Conservation (phyloP, 2,888 invertebrate species). For the Spialia ferax region DNA sequence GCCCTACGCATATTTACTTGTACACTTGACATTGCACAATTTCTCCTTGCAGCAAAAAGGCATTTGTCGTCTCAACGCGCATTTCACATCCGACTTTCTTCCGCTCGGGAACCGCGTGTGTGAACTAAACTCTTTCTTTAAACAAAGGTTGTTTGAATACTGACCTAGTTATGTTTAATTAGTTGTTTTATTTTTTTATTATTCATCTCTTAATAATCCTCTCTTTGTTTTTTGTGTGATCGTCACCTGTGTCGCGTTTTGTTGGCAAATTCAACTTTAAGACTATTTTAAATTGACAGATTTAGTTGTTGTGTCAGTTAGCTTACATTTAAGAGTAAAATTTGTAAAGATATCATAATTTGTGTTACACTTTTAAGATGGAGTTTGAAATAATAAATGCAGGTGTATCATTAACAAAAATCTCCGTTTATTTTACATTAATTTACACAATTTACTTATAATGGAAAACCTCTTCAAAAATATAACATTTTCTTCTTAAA, state of each 20-base stretch:
- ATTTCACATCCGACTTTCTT: conserved; percentile 86
- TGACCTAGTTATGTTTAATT: conserved; percentile 34
- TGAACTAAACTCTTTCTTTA: conserved; percentile 47
- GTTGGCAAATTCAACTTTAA: too few species aligned
- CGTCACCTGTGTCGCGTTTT: conserved; percentile 4
- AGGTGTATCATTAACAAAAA: conserved; percentile 73
- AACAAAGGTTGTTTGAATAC: conserved; percentile 37
- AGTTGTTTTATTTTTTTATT: conserved; percentile 35
- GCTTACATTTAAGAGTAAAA: too few species aligned
- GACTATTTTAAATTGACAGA: too few species aligned
- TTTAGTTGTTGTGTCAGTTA: not conserved
- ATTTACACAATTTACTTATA: conserved; percentile 82
- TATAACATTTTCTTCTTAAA: conserved; percentile 74
- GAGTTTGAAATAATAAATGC: conserved; percentile 28
- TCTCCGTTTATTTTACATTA: conserved; percentile 86
- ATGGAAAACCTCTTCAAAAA: conserved; percentile 74
- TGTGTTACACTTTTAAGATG: not conserved
- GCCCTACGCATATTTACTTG: conserved; percentile 47
- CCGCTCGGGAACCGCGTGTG: conserved; percentile 52
- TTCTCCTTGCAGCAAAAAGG: conserved; percentile 39
- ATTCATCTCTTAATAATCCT: conserved; percentile 5
- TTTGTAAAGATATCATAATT: too few species aligned
- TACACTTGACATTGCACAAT: conserved; percentile 55
- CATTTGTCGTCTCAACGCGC: conserved; percentile 48
- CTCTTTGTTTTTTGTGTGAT: not conserved